Percentiles rank a stretch among this genome's conserved stretches.
phyloP scores from a whole-genome alignment of 2,888 invertebrate species.

The Agrotis segetum region DNA sequence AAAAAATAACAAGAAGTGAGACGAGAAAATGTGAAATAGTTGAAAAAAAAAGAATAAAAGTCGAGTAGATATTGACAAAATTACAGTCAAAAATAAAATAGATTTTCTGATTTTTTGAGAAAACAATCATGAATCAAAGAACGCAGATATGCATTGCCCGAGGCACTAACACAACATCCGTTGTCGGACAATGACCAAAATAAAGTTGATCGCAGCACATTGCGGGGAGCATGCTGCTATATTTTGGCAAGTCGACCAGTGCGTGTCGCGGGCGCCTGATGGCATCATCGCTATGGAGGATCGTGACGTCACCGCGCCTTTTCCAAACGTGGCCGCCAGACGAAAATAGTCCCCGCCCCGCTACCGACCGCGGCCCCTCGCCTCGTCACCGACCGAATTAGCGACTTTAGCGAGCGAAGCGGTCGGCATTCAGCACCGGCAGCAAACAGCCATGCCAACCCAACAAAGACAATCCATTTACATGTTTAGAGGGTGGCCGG shows the following conservation, averaged over 20 bases:
- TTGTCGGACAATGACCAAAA: slow-evolving; percentile 86
- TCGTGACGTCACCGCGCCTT: slow-evolving; percentile 90
- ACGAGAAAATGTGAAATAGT: not conserved
- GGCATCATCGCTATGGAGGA: slow-evolving; percentile 90
- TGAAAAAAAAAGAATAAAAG: too few species aligned
- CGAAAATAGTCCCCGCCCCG: slow-evolving; percentile 90
- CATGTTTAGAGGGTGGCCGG: slow-evolving; percentile 58
- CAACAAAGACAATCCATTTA: slow-evolving; percentile 61
- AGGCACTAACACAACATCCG: slow-evolving; percentile 68
- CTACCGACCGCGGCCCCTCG: slow-evolving; percentile 82
- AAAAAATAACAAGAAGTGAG: too few species aligned
- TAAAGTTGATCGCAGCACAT: slow-evolving; percentile 84
- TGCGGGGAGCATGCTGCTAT: slow-evolving; percentile 83
- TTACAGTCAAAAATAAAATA: too few species aligned
- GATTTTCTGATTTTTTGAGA: slow-evolving; percentile 37
- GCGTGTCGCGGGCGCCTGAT: slow-evolving; percentile 88
- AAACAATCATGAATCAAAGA: slow-evolving; percentile 58
- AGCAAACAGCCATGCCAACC: slow-evolving; percentile 67
- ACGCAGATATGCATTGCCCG: slow-evolving; percentile 58
- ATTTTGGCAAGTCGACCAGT: slow-evolving; percentile 89
- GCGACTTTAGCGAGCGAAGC: slow-evolving; percentile 83
- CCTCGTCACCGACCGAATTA: slow-evolving; percentile 89
- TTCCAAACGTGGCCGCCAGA: slow-evolving; percentile 91
- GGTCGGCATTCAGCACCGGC: slow-evolving; percentile 72
- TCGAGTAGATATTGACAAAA: too few species aligned